Evolutionary conservation across 2,888 invertebrate genomes (phyloP), one percentile per base, ranked within the genome.

Genomic region (Drosophila dives): DNA sequence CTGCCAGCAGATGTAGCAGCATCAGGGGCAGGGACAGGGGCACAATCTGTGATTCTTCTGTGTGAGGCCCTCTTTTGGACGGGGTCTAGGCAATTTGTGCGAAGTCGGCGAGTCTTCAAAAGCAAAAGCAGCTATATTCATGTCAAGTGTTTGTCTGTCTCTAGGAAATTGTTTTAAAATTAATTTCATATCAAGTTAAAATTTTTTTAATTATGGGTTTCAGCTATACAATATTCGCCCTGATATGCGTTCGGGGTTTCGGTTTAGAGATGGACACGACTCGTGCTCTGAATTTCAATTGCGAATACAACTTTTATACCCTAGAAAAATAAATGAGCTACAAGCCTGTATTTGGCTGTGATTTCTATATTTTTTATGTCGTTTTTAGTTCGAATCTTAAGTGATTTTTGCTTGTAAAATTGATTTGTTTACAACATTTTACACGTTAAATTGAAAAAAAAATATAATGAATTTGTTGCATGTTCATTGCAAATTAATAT

Each of bases 381-480:
- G 68, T 62, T 59, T 68, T 75, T 72, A 69, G 75, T 8, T 58
- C 15, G 15, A 36, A 62, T 29, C 49, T 50, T 60, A 79, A 86
- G 81, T 86, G 86, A 76, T 88, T 81, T 75, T 71, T 67, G 63
- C 64, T 48, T 64, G 60, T 12, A 65, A 83, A 87, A 87, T 87
- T 87, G 87, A 87, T 83, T 89, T 85, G 89, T 87, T 83, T 85
- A 77, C 85, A 80, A 72, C 72, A 67, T 83, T 90, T 91, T 89
- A 91, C 90, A 91, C 90, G 82, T 90, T 86, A 87, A 83, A 89
- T 87, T 81, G 82, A 84, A 86, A 81, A 84, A 86, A 81, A 86
- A 85, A 49, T 20, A 20, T 89, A 38, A 55, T 89, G 79, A 89
- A 89, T 89, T 82, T 90, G 81, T 91, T 90, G 90, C 90, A 91